Percentiles rank a stretch among this genome's conserved stretches.
Evolutionary conservation across 2,888 invertebrate species (phyloP).

Genomic region (Urechis unicinctus): DNA sequence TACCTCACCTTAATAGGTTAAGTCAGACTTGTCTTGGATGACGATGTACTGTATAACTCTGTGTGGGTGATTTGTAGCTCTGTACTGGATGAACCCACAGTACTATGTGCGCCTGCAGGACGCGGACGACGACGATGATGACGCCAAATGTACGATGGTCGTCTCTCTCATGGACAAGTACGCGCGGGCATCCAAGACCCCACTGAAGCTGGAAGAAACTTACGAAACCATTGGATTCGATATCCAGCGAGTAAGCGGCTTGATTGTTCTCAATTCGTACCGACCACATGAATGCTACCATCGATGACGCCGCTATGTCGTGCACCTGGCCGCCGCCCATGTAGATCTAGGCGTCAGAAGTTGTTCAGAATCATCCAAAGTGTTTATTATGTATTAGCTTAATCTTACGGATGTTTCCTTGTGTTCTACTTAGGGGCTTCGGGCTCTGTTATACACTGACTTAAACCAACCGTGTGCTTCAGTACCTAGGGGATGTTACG

Average conservation of each 20-base stretch:
- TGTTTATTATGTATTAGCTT: background rate
- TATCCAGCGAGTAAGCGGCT: slow-evolving; percentile 10
- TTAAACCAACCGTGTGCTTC: background rate
- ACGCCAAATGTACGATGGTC: slow-evolving; percentile 74
- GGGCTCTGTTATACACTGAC: no score
- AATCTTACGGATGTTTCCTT: no score
- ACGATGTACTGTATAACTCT: no score
- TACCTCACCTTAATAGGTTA: no score
- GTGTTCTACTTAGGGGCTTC: no score
- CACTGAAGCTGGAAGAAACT: slow-evolving; percentile 4
- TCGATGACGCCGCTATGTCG: background rate
- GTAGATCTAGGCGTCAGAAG: background rate
- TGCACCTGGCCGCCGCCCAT: no score
- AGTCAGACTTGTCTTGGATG: no score
- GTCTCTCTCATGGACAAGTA: slow-evolving; percentile 85
- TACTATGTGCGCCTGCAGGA: slow-evolving; percentile 30
- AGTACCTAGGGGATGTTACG: slow-evolving; percentile 11
- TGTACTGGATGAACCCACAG: slow-evolving; percentile 38
- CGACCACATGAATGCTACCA: background rate
- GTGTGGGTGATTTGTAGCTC: slow-evolving; percentile 5
- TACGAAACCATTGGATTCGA: slow-evolving; percentile 17
- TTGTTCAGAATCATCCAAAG: background rate
- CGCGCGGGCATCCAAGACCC: slow-evolving; percentile 7
- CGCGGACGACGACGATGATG: slow-evolving; percentile 18
- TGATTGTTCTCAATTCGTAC: background rate